Conservation (phyloP, 1,140 invertebrate genomes). For the Brachionus rotundiformis region DNA sequence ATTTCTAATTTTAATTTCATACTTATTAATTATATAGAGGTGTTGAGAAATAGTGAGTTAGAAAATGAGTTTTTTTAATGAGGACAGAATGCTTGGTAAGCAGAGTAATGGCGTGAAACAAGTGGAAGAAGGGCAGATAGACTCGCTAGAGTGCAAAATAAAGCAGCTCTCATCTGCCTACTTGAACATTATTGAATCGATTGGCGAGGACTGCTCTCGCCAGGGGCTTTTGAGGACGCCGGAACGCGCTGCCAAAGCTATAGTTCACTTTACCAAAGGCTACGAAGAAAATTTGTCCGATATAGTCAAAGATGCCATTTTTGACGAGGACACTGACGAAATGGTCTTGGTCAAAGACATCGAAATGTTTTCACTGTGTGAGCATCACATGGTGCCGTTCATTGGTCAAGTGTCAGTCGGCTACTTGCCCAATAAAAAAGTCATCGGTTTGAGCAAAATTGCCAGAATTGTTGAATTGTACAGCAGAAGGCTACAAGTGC, state of each 20-base stretch:
- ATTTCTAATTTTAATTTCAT: no score
- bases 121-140: not conserved
- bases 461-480: constrained; percentile 97
- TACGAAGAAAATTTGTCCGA: constrained; percentile 97
- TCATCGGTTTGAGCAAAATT: constrained; percentile 91
- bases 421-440: constrained; percentile 94
- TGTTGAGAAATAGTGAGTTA: no score
- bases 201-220: constrained; percentile 91
- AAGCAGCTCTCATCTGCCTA: not conserved
- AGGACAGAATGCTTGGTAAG: not conserved
- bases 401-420: constrained; percentile 96
- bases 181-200: constrained; percentile 13
- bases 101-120: not conserved
- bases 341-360: constrained; percentile 99
- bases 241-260: constrained; percentile 93
- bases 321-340: constrained; percentile 98
- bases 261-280: constrained; percentile 98
- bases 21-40: no score
- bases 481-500: constrained; percentile 90
- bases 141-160: not conserved
- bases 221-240: constrained; percentile 96
- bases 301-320: constrained; percentile 93
- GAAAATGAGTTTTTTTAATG: no score
- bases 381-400: constrained; percentile 98
- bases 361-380: constrained; percentile 99